Evolutionary conservation across 2,888 invertebrate genomes (phyloP), one percentile per base, ranked within the genome.

Genomic region (Minunthozetes semirufus): DNA sequence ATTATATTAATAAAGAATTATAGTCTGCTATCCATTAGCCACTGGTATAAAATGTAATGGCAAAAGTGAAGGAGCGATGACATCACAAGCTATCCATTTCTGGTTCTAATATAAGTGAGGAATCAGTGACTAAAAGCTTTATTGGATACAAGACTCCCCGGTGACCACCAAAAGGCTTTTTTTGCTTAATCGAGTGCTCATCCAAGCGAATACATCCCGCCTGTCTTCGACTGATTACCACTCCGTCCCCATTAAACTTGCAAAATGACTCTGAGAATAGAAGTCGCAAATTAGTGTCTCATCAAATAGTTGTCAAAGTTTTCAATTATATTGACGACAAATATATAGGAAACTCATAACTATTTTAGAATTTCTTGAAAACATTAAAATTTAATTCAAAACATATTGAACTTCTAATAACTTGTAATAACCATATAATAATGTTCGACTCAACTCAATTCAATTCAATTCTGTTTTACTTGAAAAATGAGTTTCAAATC

Each of bases 71-170:
- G 13, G 19, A 56, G 3, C 19, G 56, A 19, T 19, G n/a, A 22
- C 22, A 22, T 56, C 56, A 22, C n/a, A 13, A 13, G 3, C 53
- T n/a, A 25, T 27, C 25, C 61, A 61, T 61, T 61, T 27, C 27
- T 11, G 17, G 11, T n/a, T 3, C 17, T 27, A 25, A 61, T 13
- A 61, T 13, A 27, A 27, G 27, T 6, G 27, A 61, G 27, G 61
- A 61, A 61, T 61, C 61, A 27, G 61, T 61, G 61, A 61, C 61
- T 61, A 61, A 61, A 61, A 61, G 61, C 61, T 61, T 27, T 61
- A 29, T 61, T 27, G 61, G 61, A 61, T 27, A 61, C 27, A 9
- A 61, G 25, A 25, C 19, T 8, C 25, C 61, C 61, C 61, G 9
- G 25, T 22, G 6, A 25, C 19, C 61, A 22, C 19, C 29, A 22